Evolutionary conservation across 2,113 vertebrate species (phyloP), one percentile per base, ranked within the genome.

Genomic region (Nothobranchius furzeri): DNA sequence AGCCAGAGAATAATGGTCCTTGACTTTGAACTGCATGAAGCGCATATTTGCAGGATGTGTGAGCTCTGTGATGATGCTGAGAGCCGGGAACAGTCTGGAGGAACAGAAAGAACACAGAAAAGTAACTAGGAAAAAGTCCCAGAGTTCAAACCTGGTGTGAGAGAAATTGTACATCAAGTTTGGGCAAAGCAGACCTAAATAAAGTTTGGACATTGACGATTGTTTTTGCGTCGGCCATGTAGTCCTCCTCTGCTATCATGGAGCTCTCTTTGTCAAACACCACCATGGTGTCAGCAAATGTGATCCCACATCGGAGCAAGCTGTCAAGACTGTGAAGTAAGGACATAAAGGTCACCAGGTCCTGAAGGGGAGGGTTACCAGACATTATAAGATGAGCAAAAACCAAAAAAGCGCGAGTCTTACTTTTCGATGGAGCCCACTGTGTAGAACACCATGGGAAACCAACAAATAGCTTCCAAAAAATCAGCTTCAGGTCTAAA

Each of bases 11-110:
- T 93, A 93, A 77, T 93, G 92, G 74, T 95, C 93, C 86, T 95
- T 95, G 53, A 94, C 93, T 86, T 92, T 91, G 79, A 95, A 95
- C 86, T 94, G 94, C 94, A 94, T 95, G 78, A 95, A 95, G 58
- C 93, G 91, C 94, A 95, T 95, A 88, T 95, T 95, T 78, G 94
- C 93, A 0, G 93, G 94, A 68, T 95, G 94, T 0, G 94, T 94
- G 74, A 95, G 91, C 85, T 95, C 94, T 0, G 94, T 95, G 82
- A 95, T 95, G 73, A 95, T 95, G 9, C 93, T 93, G 1, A 95
- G 90, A 45, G 89, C 92, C n/a, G 94, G 93, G 51, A 95, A 95
- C 57, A 95, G 74, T 87, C 94, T 95, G 86, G 7, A 5, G 40
- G 30, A 4, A 30, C 30, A 30, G 4, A 35, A 48, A 37, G 35